Conservation (phyloP, 2,797 vertebrate species). For the Oreonectes daqikongensis region DNA sequence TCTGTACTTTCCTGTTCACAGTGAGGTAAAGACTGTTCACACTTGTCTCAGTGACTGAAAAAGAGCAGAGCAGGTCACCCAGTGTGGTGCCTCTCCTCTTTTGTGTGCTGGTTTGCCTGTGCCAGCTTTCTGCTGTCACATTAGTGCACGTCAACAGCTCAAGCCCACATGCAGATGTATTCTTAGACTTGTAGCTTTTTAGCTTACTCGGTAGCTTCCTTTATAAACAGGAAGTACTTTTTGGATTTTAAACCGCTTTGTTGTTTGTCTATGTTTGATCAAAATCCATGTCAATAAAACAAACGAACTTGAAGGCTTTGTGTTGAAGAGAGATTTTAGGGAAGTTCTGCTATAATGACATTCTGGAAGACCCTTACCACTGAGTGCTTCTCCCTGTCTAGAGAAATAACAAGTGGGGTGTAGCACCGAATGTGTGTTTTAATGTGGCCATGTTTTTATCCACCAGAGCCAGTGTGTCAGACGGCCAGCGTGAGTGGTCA, state of each 20-base stretch:
- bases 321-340: not conserved
- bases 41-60: constrained; percentile 48
- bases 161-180: constrained; percentile 20
- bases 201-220: constrained; percentile 8
- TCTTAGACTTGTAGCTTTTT: constrained; percentile 13
- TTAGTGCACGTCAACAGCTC: constrained; percentile 69
- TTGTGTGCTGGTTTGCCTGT: constrained; percentile 71
- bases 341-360: not conserved
- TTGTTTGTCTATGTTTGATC: too few species aligned
- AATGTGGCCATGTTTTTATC: constrained; percentile 33
- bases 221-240: constrained; percentile 8
- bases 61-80: constrained; percentile 60
- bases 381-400: not conserved
- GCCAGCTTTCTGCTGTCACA: constrained; percentile 77
- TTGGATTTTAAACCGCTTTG: not conserved
- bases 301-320: not conserved
- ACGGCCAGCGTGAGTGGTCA: constrained; percentile 47
- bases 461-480: constrained; percentile 29
- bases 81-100: constrained; percentile 73
- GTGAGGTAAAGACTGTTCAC: not conserved
- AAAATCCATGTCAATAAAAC: not conserved
- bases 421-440: not conserved
- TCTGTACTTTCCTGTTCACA: constrained; percentile 29
- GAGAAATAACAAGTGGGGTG: not conserved
- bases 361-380: not conserved